Percentiles rank a stretch among this genome's conserved stretches.
Conservation (phyloP, 2,113 vertebrate genomes). For the Leucosticte australis region DNA sequence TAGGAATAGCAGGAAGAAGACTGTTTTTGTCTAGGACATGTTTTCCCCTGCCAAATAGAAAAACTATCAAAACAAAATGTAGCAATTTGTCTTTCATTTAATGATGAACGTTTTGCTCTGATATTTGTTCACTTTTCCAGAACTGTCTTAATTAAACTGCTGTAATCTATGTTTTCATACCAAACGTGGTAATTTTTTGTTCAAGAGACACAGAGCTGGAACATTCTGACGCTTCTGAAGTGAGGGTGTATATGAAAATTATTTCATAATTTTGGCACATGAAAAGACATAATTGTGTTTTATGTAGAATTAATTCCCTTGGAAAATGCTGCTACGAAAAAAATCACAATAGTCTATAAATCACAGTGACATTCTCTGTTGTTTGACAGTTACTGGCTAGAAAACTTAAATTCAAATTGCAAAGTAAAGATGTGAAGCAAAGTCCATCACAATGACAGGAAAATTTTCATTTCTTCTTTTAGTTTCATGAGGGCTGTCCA, state of each 20-base stretch:
- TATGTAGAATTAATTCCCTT: not conserved
- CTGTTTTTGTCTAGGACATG: not conserved
- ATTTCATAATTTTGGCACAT: not conserved
- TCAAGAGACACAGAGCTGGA: not conserved
- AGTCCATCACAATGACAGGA: not conserved
- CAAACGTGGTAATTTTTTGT: slow-evolving; percentile 4
- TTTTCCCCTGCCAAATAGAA: not conserved
- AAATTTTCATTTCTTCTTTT: not conserved
- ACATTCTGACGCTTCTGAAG: not conserved
- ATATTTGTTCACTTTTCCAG: slow-evolving; percentile 11
- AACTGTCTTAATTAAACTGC: slow-evolving; percentile 23
- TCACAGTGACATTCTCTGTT: not conserved
- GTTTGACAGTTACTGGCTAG: not conserved
- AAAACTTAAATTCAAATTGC: not conserved
- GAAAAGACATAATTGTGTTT: not conserved
- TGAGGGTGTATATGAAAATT: not conserved
- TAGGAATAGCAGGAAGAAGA: not conserved
- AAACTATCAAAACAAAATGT: not conserved
- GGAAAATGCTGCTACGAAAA: not conserved
- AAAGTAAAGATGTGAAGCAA: not conserved
- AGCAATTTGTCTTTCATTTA: not conserved
- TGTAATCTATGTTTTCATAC: slow-evolving; percentile 15
- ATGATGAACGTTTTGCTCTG: not conserved
- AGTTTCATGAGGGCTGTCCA: not conserved
- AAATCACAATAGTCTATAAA: not conserved